phyloP scores from a whole-genome alignment of 2,888 invertebrate genomes.

The Xestia xanthographa region DNA sequence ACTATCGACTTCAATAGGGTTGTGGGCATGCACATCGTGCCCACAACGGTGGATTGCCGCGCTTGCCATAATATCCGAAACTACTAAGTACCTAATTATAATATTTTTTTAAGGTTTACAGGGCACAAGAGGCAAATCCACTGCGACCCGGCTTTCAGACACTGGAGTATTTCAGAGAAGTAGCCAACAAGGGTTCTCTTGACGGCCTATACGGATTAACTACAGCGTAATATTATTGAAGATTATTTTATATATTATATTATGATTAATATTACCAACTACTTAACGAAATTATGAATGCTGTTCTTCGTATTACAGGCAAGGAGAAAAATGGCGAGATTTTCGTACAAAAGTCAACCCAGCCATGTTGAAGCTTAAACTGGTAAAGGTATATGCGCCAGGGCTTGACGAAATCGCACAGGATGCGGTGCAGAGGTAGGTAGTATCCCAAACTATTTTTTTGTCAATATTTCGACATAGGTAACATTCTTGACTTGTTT shows the following conservation, averaged over 20 bases:
- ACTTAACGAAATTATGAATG: neutral
- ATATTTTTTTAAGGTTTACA: constrained; percentile 76
- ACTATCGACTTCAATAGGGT: no score
- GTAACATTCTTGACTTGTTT: neutral
- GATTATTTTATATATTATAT: neutral
- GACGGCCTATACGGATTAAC: constrained; percentile 82
- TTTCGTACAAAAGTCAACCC: constrained; percentile 93
- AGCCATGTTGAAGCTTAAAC: constrained; percentile 91
- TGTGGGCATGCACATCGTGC: no score
- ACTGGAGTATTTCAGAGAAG: constrained; percentile 81
- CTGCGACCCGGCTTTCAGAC: constrained; percentile 83
- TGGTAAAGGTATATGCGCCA: constrained; percentile 88
- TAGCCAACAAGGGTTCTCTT: constrained; percentile 76
- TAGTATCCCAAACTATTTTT: constrained; percentile 50
- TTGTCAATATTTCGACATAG: no score
- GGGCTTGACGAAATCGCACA: constrained; percentile 87
- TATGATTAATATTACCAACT: neutral
- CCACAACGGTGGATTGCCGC: no score
- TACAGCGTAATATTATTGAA: constrained; percentile 76
- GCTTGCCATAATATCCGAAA: no score
- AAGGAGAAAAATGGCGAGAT: constrained; percentile 92
- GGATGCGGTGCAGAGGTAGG: constrained; percentile 84
- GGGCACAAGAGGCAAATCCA: constrained; percentile 84
- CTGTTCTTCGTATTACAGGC: constrained; percentile 75
- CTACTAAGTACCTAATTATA: no score